These are phyloP conservation scores for Drosophila nasuta DNA, from an alignment of 1,140 invertebrate genomes.

Conservation along the genomic window DNA sequence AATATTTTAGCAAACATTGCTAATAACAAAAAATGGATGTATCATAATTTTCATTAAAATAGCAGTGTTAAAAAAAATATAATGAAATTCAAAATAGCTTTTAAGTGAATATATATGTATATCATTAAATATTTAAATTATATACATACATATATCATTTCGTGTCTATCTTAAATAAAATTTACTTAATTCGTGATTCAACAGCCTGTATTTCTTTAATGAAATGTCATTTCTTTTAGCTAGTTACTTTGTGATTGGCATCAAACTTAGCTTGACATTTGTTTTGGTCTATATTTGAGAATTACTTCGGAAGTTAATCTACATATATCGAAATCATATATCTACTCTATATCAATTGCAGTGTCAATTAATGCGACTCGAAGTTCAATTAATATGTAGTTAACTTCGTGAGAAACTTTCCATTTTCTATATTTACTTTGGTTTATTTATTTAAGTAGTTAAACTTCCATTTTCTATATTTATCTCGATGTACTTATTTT, in stretches of 20 bases:
- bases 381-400: constrained; percentile 12
- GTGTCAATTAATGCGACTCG: background rate
- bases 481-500: background rate
- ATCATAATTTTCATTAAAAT: too few species aligned
- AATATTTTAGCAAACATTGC: too few species aligned
- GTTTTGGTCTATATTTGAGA: background rate
- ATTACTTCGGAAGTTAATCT: background rate
- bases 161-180: too few species aligned
- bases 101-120: too few species aligned
- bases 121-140: too few species aligned
- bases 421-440: background rate
- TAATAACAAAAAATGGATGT: too few species aligned
- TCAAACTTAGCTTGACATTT: background rate
- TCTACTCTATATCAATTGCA: background rate
- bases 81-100: too few species aligned
- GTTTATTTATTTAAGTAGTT: background rate
- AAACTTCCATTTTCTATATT: background rate
- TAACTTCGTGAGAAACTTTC: constrained; percentile 4
- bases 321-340: background rate
- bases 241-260: background rate
- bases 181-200: too few species aligned
- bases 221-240: background rate
- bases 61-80: too few species aligned
- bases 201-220: too few species aligned
- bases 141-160: too few species aligned